Conservation (phyloP, 2,888 invertebrate species). For the Oxytorus armatus region DNA sequence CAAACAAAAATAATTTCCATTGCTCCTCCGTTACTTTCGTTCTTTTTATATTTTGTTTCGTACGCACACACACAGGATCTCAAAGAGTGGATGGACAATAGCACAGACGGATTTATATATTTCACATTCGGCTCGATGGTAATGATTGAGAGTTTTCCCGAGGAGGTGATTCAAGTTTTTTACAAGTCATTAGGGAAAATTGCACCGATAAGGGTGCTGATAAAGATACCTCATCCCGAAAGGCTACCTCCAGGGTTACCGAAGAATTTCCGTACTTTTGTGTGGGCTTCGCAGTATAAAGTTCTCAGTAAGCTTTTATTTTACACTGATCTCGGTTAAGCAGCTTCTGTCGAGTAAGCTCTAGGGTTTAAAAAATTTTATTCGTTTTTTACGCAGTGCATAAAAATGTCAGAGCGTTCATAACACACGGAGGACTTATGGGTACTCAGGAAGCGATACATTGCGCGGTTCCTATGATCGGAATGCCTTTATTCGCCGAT, state of each 20-base stretch:
- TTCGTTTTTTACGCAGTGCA: conserved; percentile 74
- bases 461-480: conserved; percentile 80
- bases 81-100: conserved; percentile 79
- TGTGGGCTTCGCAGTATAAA: conserved; percentile 79
- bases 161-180: conserved; percentile 71
- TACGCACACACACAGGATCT: conserved; percentile 73
- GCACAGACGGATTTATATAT: conserved; percentile 79
- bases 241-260: conserved; percentile 76
- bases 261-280: conserved; percentile 72
- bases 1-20: not conserved
- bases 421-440: conserved; percentile 82
- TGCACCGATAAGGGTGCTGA: conserved; percentile 77
- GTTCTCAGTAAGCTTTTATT: conserved; percentile 75
- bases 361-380: not conserved
- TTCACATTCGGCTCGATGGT: conserved; percentile 82
- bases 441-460: conserved; percentile 80
- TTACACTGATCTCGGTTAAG: not conserved
- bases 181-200: conserved; percentile 76
- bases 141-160: conserved; percentile 77
- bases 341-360: not conserved
- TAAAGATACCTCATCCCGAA: conserved; percentile 75
- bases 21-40: not conserved
- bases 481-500: conserved; percentile 80
- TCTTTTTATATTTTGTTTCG: not conserved
- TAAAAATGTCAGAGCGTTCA: conserved; percentile 78